phyloP scores from a whole-genome alignment of 2,797 vertebrate species.

The Myotis pilosus region DNA sequence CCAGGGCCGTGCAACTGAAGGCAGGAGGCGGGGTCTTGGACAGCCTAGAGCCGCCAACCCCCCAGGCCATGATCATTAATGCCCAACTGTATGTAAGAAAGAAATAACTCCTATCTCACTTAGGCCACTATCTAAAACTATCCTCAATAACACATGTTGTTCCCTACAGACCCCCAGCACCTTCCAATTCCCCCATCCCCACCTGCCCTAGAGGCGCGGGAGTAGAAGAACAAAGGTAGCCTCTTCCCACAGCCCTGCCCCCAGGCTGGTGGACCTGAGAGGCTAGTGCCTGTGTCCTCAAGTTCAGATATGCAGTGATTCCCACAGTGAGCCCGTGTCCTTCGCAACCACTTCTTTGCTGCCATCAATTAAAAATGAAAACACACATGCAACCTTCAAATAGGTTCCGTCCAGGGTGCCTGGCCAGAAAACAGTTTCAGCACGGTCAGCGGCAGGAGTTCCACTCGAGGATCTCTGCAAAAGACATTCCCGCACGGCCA shows the following conservation, averaged over 20 bases:
- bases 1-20: accelerated
- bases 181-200: not conserved
- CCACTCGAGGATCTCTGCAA: slow-evolving; percentile 61
- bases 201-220: not conserved
- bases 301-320: not conserved
- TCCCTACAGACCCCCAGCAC: not conserved
- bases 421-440: not conserved
- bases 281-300: too few relatives aligned
- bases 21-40: not conserved
- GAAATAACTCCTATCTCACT: not conserved
- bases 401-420: too few relatives aligned
- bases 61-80: not conserved
- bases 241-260: not conserved
- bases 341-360: not conserved
- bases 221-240: not conserved
- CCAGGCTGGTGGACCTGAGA: not conserved
- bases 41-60: not conserved
- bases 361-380: slow-evolving; percentile 30
- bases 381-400: not conserved
- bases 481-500: slow-evolving; percentile 37
- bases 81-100: not conserved
- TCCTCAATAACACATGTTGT: not conserved
- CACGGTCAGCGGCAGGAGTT: slow-evolving; percentile 6
- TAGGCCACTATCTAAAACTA: not conserved
- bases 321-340: not conserved